Evolutionary conservation across 1,140 invertebrate species (phyloP), one percentile per base, ranked within the genome.

Genomic region (Heliothis virescens): DNA sequence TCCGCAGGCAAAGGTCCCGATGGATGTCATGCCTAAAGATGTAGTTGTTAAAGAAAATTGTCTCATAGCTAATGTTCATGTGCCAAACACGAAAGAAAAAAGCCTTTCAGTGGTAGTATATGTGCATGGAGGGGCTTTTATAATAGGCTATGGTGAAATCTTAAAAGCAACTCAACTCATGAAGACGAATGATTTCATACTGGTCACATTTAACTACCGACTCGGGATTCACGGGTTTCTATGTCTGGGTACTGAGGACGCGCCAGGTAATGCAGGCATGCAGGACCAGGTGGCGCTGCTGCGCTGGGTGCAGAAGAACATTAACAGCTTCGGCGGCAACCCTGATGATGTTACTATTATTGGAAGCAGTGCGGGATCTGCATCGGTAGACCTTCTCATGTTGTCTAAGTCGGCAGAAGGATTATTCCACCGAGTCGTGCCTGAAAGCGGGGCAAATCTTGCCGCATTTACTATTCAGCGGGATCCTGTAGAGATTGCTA

Each of bases 261-360:
- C n/a, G n/a, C n/a, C n/a, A n/a, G 90, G 90, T 3, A 92, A 92
- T 72, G 87, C 89, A 52, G 91, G 88, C 12, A 87, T 90, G 86
- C 91, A 92, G 80, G 91, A 92, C 63, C 88, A 89, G 69, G 77
- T 92, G 1, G 88, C 86, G 9, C 34, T 87, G 34, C 62, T 92
- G 10, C 82, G 82, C 15, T 92, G 91, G 91, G 85, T 92, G 3
- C 80, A 90, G 63, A 83, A 76, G 41, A 91, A 92, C 77, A 92
- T 92, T 71, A 83, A 79, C 9, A 84, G 41, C 10, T 92, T 89
- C 71, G 86, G 89, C 21, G 91, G 91, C 0, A 91, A 92, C 65
- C 87, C 91, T 57, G 63, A 90, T 48, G 89, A 92, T 60, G 86
- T 93, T 3, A 90, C 90, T 1, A 60, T 93, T n/a, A 75, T 52